Evolutionary conservation across 1,140 invertebrate species (phyloP).

Genomic region (Drosophila nikananu): DNA sequence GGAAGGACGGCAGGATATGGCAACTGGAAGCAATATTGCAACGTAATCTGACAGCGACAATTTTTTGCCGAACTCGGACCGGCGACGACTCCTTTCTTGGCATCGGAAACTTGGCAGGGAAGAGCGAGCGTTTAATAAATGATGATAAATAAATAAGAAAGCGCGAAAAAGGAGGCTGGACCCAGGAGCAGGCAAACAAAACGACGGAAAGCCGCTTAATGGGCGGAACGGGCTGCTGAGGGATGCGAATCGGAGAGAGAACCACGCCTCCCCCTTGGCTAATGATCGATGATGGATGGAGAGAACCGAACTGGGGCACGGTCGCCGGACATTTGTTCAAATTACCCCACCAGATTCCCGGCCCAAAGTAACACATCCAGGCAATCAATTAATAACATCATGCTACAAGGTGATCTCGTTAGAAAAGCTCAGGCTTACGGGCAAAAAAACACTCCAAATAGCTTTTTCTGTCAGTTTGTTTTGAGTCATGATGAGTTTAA

Average conservation of each 20-base stretch:
- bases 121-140: constrained; percentile 68
- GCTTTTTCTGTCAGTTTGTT: too few relatives aligned
- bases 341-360: constrained; percentile 1
- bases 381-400: background rate
- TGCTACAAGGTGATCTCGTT: too few relatives aligned
- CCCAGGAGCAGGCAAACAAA: constrained; percentile 33
- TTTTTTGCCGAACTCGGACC: constrained; percentile 56
- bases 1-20: constrained; percentile 77
- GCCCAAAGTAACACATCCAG: background rate
- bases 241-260: background rate
- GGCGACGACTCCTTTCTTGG: constrained; percentile 67
- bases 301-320: constrained; percentile 1
- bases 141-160: constrained; percentile 78
- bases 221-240: constrained; percentile 28
- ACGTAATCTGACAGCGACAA: constrained; percentile 80
- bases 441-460: too few relatives aligned
- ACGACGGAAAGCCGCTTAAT: constrained; percentile 49
- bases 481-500: too few relatives aligned
- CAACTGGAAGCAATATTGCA: constrained; percentile 83
- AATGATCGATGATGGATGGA: constrained; percentile 39
- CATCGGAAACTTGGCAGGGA: constrained; percentile 57
- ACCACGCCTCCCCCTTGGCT: background rate
- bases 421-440: too few relatives aligned
- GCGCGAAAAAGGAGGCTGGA: constrained; percentile 61
- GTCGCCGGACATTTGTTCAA: constrained; percentile 32